Conservation (phyloP, 2,888 invertebrate genomes). For the Criorhina ranunculi region DNA sequence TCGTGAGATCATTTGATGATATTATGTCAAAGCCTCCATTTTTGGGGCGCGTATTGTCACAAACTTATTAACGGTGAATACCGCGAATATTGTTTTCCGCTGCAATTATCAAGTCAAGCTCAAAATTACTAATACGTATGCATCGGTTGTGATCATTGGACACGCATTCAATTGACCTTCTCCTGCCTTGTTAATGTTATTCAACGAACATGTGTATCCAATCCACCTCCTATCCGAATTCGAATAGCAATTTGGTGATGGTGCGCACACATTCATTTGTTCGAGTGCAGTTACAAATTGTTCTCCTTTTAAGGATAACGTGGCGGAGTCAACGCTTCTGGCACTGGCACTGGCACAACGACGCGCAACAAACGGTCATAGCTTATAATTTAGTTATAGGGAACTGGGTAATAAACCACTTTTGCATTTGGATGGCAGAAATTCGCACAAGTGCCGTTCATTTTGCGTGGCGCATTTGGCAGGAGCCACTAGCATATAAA, state of each 20-base stretch:
- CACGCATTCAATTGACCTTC: conserved; percentile 68
- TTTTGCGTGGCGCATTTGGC: conserved; percentile 51
- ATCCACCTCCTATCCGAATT: conserved; percentile 37
- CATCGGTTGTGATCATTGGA: conserved; percentile 18
- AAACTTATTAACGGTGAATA: conserved; percentile 67
- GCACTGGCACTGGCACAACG: conserved; percentile 21
- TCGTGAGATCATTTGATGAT: conserved; percentile 76
- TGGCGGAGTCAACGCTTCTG: conserved; percentile 38
- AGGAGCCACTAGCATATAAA: conserved; percentile 40
- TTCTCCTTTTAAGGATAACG: conserved; percentile 72
- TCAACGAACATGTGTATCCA: conserved; percentile 20
- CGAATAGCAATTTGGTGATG: conserved; percentile 51
- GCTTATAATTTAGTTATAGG: conserved; percentile 77
- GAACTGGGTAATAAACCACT: conserved; percentile 75
- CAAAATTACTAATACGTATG: conserved; percentile 25
- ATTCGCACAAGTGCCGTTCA: conserved; percentile 72
- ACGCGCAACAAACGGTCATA: conserved; percentile 38
- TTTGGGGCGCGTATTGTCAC: conserved; percentile 70
- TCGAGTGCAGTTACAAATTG: conserved; percentile 73
- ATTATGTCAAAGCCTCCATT: conserved; percentile 73
- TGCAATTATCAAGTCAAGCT: conserved; percentile 17
- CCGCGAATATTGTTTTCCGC: conserved; percentile 9
- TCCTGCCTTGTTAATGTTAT: conserved; percentile 43
- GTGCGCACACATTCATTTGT: conserved; percentile 60
- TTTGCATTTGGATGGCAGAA: conserved; percentile 67